Evolutionary conservation across 2,888 invertebrate genomes (phyloP).

Genomic region (Dasysyrphus tricinctus): DNA sequence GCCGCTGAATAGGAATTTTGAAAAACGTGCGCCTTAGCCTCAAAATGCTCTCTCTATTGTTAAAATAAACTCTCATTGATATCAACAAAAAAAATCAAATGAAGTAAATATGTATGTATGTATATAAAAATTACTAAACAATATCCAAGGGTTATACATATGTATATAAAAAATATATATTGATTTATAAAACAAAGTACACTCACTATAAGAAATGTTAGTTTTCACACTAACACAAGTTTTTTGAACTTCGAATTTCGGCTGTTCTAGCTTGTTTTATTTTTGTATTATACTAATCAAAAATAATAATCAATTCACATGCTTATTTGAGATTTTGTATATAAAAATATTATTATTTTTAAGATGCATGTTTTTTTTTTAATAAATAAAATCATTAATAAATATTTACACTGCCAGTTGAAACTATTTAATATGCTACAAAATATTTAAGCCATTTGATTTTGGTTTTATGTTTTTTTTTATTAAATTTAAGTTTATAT

Average conservation of each 20-base stretch:
- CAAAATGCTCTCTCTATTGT: slow-evolving; percentile 43
- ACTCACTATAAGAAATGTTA: not conserved
- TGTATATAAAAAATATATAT: not conserved
- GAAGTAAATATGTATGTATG: not conserved
- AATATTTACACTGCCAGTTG: slow-evolving; percentile 72
- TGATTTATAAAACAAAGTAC: slow-evolving; percentile 11
- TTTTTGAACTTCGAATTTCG: not conserved
- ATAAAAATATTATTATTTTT: slow-evolving; percentile 5
- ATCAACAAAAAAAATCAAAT: not conserved
- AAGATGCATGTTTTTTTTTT: slow-evolving; percentile 49
- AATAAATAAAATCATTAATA: slow-evolving; percentile 35
- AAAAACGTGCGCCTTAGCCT: slow-evolving; percentile 12
- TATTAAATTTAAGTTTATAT: slow-evolving; percentile 24
- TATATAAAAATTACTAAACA: not conserved
- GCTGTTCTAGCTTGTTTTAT: slow-evolving; percentile 28
- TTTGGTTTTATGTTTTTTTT: slow-evolving; percentile 28
- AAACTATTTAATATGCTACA: slow-evolving; percentile 67
- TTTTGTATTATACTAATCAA: slow-evolving; percentile 35
- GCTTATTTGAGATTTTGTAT: slow-evolving; percentile 49
- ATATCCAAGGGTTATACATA: not conserved
- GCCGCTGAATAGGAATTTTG: not conserved
- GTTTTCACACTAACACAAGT: slow-evolving; percentile 8
- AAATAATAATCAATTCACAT: slow-evolving; percentile 66
- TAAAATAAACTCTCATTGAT: not conserved
- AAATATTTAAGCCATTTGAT: slow-evolving; percentile 61